Base-by-base conservation (phyloP, 2,888 invertebrate species). In the Netelia fuscicornis region DNA sequence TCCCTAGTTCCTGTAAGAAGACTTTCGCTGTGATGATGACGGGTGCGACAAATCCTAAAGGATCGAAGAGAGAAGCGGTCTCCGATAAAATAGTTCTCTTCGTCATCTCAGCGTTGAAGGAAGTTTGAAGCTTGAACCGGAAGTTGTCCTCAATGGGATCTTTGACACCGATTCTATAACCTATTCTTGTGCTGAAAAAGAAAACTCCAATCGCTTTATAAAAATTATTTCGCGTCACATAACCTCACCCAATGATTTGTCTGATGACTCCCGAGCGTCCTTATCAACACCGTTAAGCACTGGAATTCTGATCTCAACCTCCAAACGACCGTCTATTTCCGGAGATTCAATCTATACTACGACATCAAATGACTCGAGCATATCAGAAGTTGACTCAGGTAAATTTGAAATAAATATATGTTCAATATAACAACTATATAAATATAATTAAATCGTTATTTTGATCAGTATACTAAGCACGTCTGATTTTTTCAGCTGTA, bases 1-100 rank as follows among this genome's bases (percentile, higher is more conserved):
- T 17, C 62, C 60, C 64, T 11, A 75, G 30, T 52, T 75, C 64
- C 17, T 75, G 25, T 17, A 52, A 2, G 17, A 75, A 64, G 3
- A 62, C 3, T 10, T n/a, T 65, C 65, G 65, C 65, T 5, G 20
- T 44, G 65, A 65, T 17, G 9, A 17, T 42, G 1, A n/a, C 20
- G 30, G 64, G 62, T 1, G 74, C 62, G 17, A 60, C 52, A 52
- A 62, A 75, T 10, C 64, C 74, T 1, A 62, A n/a, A 11, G 74
- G 60, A 20, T 75, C 62, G 10, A 64, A 64, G 10, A 64, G 8
- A 10, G 62, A 64, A 30, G 65, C 65, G 1, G 65, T 37, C 42
- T 65, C 65, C 65, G 64, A 75, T 2, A 48, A 17, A 17, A 52
- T 8, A 0, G 17, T 17, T 5, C 48, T 11, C 5, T 75, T 52